Percentiles rank a stretch among this genome's conserved stretches.
Evolutionary conservation across 2,797 vertebrate genomes (phyloP).

Genomic region (Lates japonicus): DNA sequence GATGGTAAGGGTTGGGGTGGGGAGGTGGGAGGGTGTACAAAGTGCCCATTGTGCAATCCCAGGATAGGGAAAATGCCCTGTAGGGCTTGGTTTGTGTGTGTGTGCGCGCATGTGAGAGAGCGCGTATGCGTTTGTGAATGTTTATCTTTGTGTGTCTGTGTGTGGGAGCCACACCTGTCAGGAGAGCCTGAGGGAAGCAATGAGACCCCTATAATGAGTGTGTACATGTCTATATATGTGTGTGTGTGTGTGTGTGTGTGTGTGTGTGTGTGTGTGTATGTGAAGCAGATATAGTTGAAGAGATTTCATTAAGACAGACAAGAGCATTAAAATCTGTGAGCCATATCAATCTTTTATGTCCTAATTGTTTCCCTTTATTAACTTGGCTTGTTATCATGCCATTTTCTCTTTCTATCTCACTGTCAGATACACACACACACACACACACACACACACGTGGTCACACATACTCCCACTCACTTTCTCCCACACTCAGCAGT

Average conservation of each 20-base stretch:
- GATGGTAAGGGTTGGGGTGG: slow-evolving; percentile 67
- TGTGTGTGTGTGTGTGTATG: slow-evolving; percentile 39
- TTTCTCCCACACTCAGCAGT: slow-evolving; percentile 75
- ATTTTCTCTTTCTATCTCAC: slow-evolving; percentile 62
- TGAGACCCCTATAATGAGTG: slow-evolving; percentile 70
- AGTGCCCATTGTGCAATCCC: slow-evolving; percentile 81
- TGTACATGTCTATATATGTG: slow-evolving; percentile 46
- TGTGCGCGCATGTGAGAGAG: slow-evolving; percentile 42
- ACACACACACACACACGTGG: slow-evolving; percentile 35
- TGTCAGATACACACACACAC: slow-evolving; percentile 53
- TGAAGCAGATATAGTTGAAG: slow-evolving; percentile 63
- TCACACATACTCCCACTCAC: slow-evolving; percentile 74
- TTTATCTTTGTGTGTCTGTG: slow-evolving; percentile 49
- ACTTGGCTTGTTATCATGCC: slow-evolving; percentile 77
- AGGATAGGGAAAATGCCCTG: slow-evolving; percentile 80
- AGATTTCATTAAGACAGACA: slow-evolving; percentile 73
- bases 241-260: slow-evolving; percentile 28
- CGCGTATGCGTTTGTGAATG: slow-evolving; percentile 27
- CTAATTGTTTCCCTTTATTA: slow-evolving; percentile 85
- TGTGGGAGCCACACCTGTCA: slow-evolving; percentile 84
- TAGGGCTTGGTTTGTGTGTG: slow-evolving; percentile 68
- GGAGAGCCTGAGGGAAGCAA: slow-evolving; percentile 77
- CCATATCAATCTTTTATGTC: slow-evolving; percentile 79
- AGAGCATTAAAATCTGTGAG: slow-evolving; percentile 71
- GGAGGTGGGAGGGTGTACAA: slow-evolving; percentile 73